Conservation (phyloP, 2,888 invertebrate genomes). For the Eristalis intricaria region DNA sequence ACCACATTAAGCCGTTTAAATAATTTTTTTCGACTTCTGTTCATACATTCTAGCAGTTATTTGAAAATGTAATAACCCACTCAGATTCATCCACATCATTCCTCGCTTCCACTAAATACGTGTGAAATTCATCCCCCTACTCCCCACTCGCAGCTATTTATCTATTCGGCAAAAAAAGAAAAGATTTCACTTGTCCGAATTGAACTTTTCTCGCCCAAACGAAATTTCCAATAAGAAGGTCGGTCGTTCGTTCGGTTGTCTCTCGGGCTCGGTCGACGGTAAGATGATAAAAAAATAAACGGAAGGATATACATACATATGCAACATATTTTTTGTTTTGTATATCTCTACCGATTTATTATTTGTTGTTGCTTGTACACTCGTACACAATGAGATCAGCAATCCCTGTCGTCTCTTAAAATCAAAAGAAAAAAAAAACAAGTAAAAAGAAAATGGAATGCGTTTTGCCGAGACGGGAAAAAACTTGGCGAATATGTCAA, state of each 20-base stretch:
- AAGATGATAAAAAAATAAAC: conserved; percentile 28
- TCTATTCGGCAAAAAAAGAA: background rate
- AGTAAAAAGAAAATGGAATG: conserved; percentile 22
- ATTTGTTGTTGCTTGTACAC: conserved; percentile 29
- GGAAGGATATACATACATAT: conserved; percentile 1
- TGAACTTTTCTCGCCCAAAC: background rate
- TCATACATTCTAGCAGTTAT: conserved; percentile 34
- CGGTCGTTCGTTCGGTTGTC: conserved; percentile 17
- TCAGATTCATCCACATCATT: conserved; percentile 5
- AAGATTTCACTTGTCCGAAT: conserved; percentile 5
- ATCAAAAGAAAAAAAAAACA: background rate
- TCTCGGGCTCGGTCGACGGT: conserved; percentile 19
- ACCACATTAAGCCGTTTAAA: conserved; percentile 43
- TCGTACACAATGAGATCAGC: conserved; percentile 13
- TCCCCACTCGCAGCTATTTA: background rate
- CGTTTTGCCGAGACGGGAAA: conserved; percentile 27
- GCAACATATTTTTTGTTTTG: background rate
- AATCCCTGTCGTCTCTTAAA: background rate
- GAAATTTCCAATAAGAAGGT: conserved; percentile 22
- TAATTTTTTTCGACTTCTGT: conserved; percentile 53
- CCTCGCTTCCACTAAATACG: background rate
- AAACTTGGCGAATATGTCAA: conserved; percentile 57
- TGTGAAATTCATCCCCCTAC: background rate
- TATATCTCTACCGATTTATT: background rate
- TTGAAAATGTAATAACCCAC: conserved; percentile 42